phyloP scores from a whole-genome alignment of 2,797 vertebrate genomes.

The Malurus splendens region DNA sequence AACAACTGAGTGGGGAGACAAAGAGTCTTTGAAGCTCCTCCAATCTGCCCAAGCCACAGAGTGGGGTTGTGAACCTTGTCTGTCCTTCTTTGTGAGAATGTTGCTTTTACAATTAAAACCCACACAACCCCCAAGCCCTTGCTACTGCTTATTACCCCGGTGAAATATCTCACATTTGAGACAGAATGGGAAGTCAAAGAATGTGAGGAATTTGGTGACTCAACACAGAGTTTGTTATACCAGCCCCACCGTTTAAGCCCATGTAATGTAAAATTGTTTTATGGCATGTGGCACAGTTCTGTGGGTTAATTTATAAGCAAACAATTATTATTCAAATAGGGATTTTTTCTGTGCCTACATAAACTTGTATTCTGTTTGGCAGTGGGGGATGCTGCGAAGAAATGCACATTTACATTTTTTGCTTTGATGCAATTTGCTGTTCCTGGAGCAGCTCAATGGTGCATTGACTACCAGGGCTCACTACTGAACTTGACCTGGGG shows the following conservation, averaged over 20 bases:
- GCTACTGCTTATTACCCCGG: conserved; percentile 43
- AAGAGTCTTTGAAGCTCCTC: conserved; percentile 11
- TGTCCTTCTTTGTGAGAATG: conserved; percentile 22
- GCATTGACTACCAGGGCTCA: conserved; percentile 3
- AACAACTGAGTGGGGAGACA: background rate
- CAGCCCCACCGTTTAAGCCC: conserved; percentile 24
- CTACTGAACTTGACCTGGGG: conserved; percentile 51
- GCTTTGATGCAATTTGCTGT: conserved; percentile 7
- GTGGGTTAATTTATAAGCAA: conserved; percentile 61
- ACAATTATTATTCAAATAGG: conserved; percentile 57
- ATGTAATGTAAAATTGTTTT: conserved; percentile 58
- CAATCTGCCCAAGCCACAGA: background rate
- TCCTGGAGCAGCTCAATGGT: conserved; percentile 34
- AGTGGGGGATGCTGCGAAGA: conserved; percentile 29
- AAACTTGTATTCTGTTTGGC: conserved; percentile 53
- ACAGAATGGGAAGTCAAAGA: conserved; percentile 81
- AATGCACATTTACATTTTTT: conserved; percentile 4
- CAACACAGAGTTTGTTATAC: conserved; percentile 71
- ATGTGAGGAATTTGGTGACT: conserved; percentile 86
- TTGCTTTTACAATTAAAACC: conserved; percentile 51
- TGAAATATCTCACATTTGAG: conserved; percentile 74
- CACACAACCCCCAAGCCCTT: conserved; percentile 27
- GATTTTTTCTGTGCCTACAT: conserved; percentile 46
- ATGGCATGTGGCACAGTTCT: conserved; percentile 40
- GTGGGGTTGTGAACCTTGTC: conserved; percentile 17